These are phyloP conservation scores for Pantherophis vulpinus DNA, from an alignment of 2,797 vertebrate species.

Conservation along the genomic window DNA sequence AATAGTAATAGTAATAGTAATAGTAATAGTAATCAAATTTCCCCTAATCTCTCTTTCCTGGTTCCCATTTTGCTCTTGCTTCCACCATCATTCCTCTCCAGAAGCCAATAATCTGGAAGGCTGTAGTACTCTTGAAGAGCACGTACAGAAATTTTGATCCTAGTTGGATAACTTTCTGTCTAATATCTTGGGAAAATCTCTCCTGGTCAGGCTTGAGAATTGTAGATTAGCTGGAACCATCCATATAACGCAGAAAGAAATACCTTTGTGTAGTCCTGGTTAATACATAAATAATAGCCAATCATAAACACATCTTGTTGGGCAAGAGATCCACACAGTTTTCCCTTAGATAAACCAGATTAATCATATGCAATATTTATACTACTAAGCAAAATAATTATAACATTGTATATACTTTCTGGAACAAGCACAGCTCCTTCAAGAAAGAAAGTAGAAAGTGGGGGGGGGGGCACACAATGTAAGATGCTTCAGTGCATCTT, in stretches of 20 bases:
- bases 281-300: constrained; percentile 37
- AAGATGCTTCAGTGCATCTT: constrained; percentile 25
- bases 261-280: background rate
- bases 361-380: constrained; percentile 53
- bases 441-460: constrained; percentile 43
- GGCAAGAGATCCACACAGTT: constrained; percentile 31
- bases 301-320: constrained; percentile 48
- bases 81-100: constrained; percentile 40
- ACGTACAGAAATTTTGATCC: background rate
- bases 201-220: background rate
- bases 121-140: background rate
- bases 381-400: constrained; percentile 66
- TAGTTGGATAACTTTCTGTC: background rate
- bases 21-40: too few relatives aligned
- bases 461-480: constrained; percentile 18
- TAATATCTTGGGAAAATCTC: background rate
- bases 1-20: too few relatives aligned
- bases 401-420: constrained; percentile 61
- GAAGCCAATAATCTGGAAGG: background rate
- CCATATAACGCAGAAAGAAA: background rate
- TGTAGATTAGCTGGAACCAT: background rate
- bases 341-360: constrained; percentile 44
- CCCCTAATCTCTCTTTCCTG: background rate
- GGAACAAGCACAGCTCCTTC: constrained; percentile 59
- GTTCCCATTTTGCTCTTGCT: background rate